Base-by-base conservation (phyloP, 92 coral and sea anemone genomes). In the Muricea muricata region DNA sequence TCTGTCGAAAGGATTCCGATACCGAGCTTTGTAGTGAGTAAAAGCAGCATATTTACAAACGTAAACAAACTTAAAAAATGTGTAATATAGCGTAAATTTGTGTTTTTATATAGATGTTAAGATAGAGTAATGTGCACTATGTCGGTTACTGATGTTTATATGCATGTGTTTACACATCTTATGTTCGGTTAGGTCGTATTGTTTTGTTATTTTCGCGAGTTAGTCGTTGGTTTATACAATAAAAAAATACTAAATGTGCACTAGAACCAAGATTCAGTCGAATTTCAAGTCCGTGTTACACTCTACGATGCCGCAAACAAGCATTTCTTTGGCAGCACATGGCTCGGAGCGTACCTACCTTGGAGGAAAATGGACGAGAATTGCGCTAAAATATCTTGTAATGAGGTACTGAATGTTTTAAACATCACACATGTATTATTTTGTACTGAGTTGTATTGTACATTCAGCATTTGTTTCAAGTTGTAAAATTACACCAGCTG, bases 271-370 rank as follows among this genome's bases (percentile, higher is more conserved):
- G 65, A 82, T 13, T 91, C 88, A 80, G 84, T 88, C 17, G 98
- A 96, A 77, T 96, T 96, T 66, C 99, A 96, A 84, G 81, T 96
- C 63, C 87, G 99, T 34, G 82, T 96, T 34, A 96, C 98, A 20
- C 81, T 93, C 56, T 96, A 94, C 68, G 99, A 96, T 89, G 92
- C 97, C 29, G 96, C 93, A 11, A 93, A 96, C 71, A 93, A 87
- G 66, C 90, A 89, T 72, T 96, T 96, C 57, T 96, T 89, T 90
- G 99, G 99, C 20, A 94, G 98, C 75, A 96, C 99, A 14, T 96
- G 99, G 99, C 94, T 96, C 60, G 99, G 99, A 9, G 98, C 98
- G 0, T 90, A 88, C 28, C 55, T 90, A 17, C 71, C 88, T 1
- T 71, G 94, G 46, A 74, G 89, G n/a, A 86, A 34, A 34, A 82